These are phyloP conservation scores for Tragopan temminckii DNA, from an alignment of 2,797 vertebrate species.

Conservation along the genomic window DNA sequence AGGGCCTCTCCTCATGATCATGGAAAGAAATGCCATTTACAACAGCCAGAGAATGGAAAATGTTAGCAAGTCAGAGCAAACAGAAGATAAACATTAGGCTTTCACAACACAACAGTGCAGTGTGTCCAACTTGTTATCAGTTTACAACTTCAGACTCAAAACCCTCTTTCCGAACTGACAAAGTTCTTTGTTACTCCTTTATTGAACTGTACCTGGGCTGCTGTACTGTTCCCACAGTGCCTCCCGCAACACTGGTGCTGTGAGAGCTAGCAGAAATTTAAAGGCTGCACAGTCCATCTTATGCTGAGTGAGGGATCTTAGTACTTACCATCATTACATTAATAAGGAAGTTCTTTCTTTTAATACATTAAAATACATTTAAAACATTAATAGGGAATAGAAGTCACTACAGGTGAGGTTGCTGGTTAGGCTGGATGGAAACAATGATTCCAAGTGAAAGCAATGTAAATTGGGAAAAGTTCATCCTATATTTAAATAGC, in stretches of 20 bases:
- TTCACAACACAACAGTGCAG: constrained; percentile 51
- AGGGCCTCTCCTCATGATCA: background rate
- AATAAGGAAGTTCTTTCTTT: no score
- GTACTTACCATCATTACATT: background rate
- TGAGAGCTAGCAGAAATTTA: background rate
- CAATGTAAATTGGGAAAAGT: background rate
- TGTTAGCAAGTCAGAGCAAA: constrained; percentile 64
- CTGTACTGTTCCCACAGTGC: background rate
- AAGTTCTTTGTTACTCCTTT: constrained; percentile 56
- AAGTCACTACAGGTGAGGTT: background rate
- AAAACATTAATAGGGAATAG: no score
- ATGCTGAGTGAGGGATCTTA: background rate
- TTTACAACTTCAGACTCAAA: constrained; percentile 48
- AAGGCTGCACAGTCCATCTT: background rate
- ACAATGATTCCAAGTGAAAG: background rate
- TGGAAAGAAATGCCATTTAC: constrained; percentile 72
- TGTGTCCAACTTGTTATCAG: constrained; percentile 45
- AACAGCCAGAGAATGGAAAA: constrained; percentile 64
- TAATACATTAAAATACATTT: no score
- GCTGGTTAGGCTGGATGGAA: background rate
- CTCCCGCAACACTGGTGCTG: rapidly evolving
- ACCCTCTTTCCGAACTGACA: constrained; percentile 24
- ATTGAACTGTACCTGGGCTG: background rate
- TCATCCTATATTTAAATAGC: background rate
- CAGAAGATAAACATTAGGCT: constrained; percentile 27